Conservation (phyloP, 1,140 invertebrate species). For the Diorhabda carinulata region DNA sequence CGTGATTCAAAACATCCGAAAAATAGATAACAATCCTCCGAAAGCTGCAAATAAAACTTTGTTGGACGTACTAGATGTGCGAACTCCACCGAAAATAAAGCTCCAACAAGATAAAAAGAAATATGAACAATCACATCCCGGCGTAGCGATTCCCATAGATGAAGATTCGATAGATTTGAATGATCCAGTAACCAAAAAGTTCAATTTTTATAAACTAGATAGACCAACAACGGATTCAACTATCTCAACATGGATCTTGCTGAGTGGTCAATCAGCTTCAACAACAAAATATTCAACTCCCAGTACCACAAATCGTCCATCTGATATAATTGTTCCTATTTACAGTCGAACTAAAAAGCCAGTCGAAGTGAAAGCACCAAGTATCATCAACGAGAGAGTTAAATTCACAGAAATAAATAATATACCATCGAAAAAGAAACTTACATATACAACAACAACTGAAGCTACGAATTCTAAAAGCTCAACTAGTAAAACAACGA, state of each 20-base stretch:
- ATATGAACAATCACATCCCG: slow-evolving; percentile 53
- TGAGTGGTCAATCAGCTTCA: slow-evolving; percentile 54
- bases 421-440: slow-evolving; percentile 14
- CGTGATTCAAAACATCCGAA: slow-evolving; percentile 48
- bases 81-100: slow-evolving; percentile 60
- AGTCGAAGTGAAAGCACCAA: slow-evolving; percentile 17
- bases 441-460: not conserved
- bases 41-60: slow-evolving; percentile 47
- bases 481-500: slow-evolving; percentile 13
- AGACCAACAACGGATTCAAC: slow-evolving; percentile 60
- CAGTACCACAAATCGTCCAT: slow-evolving; percentile 29
- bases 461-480: not conserved
- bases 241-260: slow-evolving; percentile 71
- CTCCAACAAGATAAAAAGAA: slow-evolving; percentile 50
- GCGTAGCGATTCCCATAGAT: slow-evolving; percentile 57
- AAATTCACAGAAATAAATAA: slow-evolving; percentile 17
- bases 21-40: slow-evolving; percentile 54
- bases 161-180: slow-evolving; percentile 47
- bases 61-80: slow-evolving; percentile 52
- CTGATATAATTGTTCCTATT: not conserved
- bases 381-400: slow-evolving; percentile 16
- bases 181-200: slow-evolving; percentile 38
- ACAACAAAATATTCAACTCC: slow-evolving; percentile 43
- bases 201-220: slow-evolving; percentile 47
- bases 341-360: slow-evolving; percentile 32